Base-by-base conservation (phyloP, 2,888 invertebrate species). In the Agrochola litura region DNA sequence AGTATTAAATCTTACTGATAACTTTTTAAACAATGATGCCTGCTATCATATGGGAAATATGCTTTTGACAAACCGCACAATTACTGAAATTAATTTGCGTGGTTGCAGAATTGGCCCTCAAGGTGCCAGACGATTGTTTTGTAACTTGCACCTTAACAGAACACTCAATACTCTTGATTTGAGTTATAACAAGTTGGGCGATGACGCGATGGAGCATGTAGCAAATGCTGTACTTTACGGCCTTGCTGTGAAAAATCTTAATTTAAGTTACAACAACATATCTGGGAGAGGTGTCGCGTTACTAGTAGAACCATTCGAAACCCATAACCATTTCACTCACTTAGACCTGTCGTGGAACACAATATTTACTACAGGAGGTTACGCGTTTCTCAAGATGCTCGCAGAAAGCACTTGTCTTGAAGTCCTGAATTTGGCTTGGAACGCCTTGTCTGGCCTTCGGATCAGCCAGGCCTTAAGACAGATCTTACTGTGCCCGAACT, bases 311-410 rank as follows among this genome's bases (percentile, higher is more conserved):
- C 91, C 93, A 5, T 89, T 95, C 4, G 92, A 94, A 83, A 90
- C 89, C 9, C 86, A 92, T 70, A 94, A 93, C 79, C 91, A 91
- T 71, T 90, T 95, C n/a, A 90, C 90, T 3, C 83, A 89, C 70
- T 85, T 95, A 49, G 91, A 96, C 84, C 84, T 95, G 6, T 95
- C 95, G 1, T 95, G 94, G 94, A 96, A 96, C 75, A 92, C 90
- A 69, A 82, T 95, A 0, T 91, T 79, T 75, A 83, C 87, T 41
- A 77, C 76, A n/a, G 92, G 92, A 22, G 88, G 91, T 2, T 86
- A 76, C 37, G 86, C 72, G 78, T 89, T 95, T 10, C 79, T 95
- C 0, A 58, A 16, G 16, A 86, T 82, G 25, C 82, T 95, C 46
- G 78, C 91, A 58, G 92, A 94, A 81, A 94, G 89, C 66, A 82